These are phyloP conservation scores for Dasypolia templi DNA, from an alignment of 2,888 invertebrate species.

Conservation along the genomic window DNA sequence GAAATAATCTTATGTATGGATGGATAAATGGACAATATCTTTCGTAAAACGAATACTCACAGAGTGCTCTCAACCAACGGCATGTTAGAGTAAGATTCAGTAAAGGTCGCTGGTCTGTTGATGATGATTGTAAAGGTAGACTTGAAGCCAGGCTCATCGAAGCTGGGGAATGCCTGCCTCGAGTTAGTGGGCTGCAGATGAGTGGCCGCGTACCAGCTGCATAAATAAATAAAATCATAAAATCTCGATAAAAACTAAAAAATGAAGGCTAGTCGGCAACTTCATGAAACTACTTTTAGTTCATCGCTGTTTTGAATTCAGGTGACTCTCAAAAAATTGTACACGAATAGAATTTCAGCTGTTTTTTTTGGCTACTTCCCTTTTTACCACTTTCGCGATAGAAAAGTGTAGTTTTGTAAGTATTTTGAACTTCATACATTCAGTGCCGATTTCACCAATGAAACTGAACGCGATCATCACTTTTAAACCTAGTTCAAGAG, in stretches of 20 bases:
- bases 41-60: conserved; percentile 69
- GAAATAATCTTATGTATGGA: neutral
- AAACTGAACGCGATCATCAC: too few species aligned
- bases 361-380: neutral
- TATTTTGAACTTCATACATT: neutral
- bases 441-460: too few species aligned
- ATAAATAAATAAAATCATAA: conserved; percentile 13
- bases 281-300: neutral
- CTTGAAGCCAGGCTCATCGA: conserved; percentile 94
- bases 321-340: too few species aligned
- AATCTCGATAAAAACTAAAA: neutral
- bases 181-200: conserved; percentile 95
- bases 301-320: neutral
- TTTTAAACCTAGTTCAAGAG: too few species aligned
- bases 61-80: conserved; percentile 60
- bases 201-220: conserved; percentile 94
- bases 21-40: neutral
- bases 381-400: neutral
- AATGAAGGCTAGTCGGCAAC: neutral
- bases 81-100: conserved; percentile 85
- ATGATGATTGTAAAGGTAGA: conserved; percentile 90
- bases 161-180: conserved; percentile 95
- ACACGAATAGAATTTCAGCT: too few species aligned
- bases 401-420: neutral
- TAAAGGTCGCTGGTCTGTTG: conserved; percentile 79